A percentile compares a stretch with the other conserved stretches of the same genome.
phyloP scores from a whole-genome alignment of 2,113 vertebrate species.

The Eudyptes chrysolophus region DNA sequence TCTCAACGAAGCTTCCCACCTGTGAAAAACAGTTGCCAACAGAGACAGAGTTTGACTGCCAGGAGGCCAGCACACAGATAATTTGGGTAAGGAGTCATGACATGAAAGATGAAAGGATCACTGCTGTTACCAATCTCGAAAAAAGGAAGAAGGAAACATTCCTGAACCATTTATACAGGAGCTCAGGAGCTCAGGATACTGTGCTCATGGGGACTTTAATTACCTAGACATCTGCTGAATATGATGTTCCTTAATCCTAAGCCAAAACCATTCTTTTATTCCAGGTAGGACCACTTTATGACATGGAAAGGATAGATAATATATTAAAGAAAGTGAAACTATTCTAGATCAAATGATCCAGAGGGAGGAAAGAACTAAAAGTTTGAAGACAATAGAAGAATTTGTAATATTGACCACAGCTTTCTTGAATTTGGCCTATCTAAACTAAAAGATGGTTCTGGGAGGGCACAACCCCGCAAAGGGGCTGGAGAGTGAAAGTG shows the following conservation, averaged over 20 bases:
- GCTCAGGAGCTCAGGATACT: neutral
- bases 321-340: neutral
- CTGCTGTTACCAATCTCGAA: neutral
- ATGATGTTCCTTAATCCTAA: neutral
- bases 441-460: neutral
- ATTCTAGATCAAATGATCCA: neutral
- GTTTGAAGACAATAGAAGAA: neutral
- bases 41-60: neutral
- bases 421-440: neutral
- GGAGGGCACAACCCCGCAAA: neutral
- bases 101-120: neutral
- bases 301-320: neutral
- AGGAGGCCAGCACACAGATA: neutral
- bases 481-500: neutral
- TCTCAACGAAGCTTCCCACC: neutral
- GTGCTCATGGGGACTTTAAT: neutral
- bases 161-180: neutral
- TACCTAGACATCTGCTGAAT: neutral
- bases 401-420: neutral
- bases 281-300: neutral
- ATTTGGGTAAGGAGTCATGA: neutral
- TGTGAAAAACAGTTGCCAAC: neutral
- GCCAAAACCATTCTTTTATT: neutral
- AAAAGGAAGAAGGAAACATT: slow-evolving; percentile 1
- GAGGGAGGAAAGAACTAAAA: neutral